Evolutionary conservation across 2,888 invertebrate species (phyloP).

Genomic region (Melinaea marsaeus): DNA sequence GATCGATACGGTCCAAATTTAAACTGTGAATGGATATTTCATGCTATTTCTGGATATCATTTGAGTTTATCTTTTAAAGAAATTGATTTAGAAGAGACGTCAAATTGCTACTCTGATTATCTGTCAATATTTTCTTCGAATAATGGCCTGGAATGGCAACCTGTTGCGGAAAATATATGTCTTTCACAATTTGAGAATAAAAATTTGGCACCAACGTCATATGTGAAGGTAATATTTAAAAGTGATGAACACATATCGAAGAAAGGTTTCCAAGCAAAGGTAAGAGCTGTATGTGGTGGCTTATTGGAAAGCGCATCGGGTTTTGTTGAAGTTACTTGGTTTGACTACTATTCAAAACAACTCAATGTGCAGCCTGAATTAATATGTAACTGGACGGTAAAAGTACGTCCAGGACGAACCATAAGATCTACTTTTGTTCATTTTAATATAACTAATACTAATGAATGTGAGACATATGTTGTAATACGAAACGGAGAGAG

Average conservation of each 20-base stretch:
- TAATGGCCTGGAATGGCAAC: slow-evolving; percentile 71
- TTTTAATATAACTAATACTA: slow-evolving; percentile 77
- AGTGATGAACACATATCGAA: slow-evolving; percentile 79
- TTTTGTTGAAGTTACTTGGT: slow-evolving; percentile 55
- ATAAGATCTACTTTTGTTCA: slow-evolving; percentile 81
- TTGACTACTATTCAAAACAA: slow-evolving; percentile 35
- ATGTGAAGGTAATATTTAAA: slow-evolving; percentile 82
- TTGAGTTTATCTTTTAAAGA: slow-evolving; percentile 75
- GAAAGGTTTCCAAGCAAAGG: slow-evolving; percentile 82
- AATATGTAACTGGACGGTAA: slow-evolving; percentile 85
- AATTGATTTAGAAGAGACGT: slow-evolving; percentile 79
- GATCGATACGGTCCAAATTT: slow-evolving; percentile 79
- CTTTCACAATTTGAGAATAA: slow-evolving; percentile 51
- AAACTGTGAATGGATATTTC: slow-evolving; percentile 86
- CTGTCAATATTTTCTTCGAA: slow-evolving; percentile 79
- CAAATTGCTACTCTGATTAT: slow-evolving; percentile 79
- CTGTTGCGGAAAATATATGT: slow-evolving; percentile 75
- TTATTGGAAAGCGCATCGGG: slow-evolving; percentile 77
- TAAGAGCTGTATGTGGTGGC: slow-evolving; percentile 84
- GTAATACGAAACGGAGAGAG: slow-evolving; percentile 86
- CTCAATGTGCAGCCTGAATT: slow-evolving; percentile 24
- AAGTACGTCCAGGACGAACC: slow-evolving; percentile 83
- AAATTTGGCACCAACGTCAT: slow-evolving; percentile 60
- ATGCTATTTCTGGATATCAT: slow-evolving; percentile 79
- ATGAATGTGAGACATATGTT: slow-evolving; percentile 54